phyloP scores from a whole-genome alignment of 2,888 invertebrate species.

The Pollenia amentaria region DNA sequence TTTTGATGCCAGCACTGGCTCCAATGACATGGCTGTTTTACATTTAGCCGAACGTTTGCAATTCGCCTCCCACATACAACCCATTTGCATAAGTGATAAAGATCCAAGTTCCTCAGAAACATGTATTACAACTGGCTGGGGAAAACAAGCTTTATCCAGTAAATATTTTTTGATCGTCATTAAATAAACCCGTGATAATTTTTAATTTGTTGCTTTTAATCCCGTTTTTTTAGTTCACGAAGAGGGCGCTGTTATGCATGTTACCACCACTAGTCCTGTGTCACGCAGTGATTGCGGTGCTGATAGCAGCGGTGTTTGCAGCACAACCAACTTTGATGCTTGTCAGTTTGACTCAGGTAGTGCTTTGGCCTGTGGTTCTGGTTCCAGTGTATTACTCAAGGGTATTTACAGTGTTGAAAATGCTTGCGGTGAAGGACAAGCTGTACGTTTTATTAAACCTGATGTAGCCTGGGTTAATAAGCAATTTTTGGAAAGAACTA shows the following conservation, averaged over 20 bases:
- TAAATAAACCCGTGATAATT: background rate
- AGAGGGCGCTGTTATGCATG: conserved; percentile 90
- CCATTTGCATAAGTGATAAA: conserved; percentile 89
- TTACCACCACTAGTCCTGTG: conserved; percentile 88
- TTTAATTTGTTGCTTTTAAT: background rate
- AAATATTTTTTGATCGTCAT: conserved; percentile 79
- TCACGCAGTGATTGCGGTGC: conserved; percentile 85
- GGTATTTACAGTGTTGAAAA: conserved; percentile 92
- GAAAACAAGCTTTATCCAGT: conserved; percentile 92
- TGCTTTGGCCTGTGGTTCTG: conserved; percentile 91
- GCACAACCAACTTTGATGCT: conserved; percentile 88
- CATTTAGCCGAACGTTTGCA: conserved; percentile 88
- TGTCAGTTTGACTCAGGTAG: conserved; percentile 93
- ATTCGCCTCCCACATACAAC: conserved; percentile 89
- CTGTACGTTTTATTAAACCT: conserved; percentile 87
- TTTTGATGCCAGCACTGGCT: conserved; percentile 87
- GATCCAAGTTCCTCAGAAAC: conserved; percentile 86
- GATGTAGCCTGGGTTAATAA: conserved; percentile 86
- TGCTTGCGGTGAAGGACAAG: conserved; percentile 86
- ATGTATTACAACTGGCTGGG: conserved; percentile 93
- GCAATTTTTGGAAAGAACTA: conserved; percentile 81
- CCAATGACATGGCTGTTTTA: conserved; percentile 90
- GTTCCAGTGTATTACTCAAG: conserved; percentile 88
- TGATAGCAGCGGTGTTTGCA: conserved; percentile 86
- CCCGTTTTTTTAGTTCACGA: conserved; percentile 87